Percentiles rank a stretch among this genome's conserved stretches.
These are phyloP conservation scores for Paralinhomoeus sp. DNA, from an alignment of 2,888 invertebrate genomes.

Conservation along the genomic window DNA sequence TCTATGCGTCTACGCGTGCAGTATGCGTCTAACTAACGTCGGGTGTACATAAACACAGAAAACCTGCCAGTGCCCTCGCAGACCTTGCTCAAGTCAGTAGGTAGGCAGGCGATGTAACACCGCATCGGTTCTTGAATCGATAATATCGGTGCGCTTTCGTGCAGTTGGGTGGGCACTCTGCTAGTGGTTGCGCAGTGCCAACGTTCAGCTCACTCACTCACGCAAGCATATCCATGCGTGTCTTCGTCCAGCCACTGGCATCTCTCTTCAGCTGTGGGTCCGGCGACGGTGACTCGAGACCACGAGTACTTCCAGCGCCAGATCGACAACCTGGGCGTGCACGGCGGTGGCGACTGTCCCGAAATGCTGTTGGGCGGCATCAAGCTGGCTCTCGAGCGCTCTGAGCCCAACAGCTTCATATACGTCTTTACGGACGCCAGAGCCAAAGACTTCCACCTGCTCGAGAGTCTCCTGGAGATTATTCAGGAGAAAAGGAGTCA, in stretches of 20 bases:
- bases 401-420: constrained; percentile 43
- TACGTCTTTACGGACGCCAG: constrained; percentile 55
- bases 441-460: constrained; percentile 41
- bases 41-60: too few species aligned
- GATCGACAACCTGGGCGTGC: constrained; percentile 37
- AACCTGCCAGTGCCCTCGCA: too few species aligned
- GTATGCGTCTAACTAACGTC: too few species aligned
- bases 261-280: constrained; percentile 37
- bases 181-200: too few species aligned
- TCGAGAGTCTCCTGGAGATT: constrained; percentile 38
- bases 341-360: constrained; percentile 51
- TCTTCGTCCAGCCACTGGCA: too few species aligned
- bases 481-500: constrained; percentile 49
- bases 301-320: constrained; percentile 38
- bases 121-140: too few species aligned
- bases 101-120: too few species aligned
- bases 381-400: constrained; percentile 38
- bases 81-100: too few species aligned
- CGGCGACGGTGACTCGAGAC: constrained; percentile 40
- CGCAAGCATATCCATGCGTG: not conserved
- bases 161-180: too few species aligned
- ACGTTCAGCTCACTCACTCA: not conserved
- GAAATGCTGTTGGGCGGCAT: constrained; percentile 47
- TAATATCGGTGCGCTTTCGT: too few species aligned
- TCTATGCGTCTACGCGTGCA: too few species aligned